phyloP scores from a whole-genome alignment of 2,888 invertebrate genomes.

The Camptogramma bilineatum region DNA sequence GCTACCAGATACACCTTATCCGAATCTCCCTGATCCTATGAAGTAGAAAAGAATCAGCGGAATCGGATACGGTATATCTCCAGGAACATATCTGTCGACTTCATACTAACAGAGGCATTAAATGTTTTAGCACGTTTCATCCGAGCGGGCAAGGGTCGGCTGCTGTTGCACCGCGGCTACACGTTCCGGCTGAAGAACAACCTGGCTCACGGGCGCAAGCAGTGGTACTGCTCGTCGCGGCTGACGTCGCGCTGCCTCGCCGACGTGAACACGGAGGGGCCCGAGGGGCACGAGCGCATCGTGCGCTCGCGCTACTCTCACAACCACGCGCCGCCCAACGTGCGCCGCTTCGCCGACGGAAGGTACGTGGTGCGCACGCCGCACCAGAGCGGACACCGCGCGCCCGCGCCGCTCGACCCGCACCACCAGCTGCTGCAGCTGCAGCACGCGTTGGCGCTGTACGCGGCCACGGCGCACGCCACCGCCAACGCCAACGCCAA shows the following conservation, averaged over 20 bases:
- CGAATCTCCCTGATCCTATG: slow-evolving; percentile 8
- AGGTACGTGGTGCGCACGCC: slow-evolving; percentile 81
- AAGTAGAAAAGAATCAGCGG: slow-evolving; percentile 1
- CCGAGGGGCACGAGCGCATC: slow-evolving; percentile 81
- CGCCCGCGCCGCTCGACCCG: slow-evolving; percentile 77
- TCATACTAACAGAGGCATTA: slow-evolving; percentile 47
- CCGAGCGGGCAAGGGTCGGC: slow-evolving; percentile 78
- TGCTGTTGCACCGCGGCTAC: slow-evolving; percentile 79
- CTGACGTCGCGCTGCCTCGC: slow-evolving; percentile 80
- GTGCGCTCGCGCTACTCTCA: slow-evolving; percentile 80
- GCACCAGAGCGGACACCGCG: slow-evolving; percentile 81
- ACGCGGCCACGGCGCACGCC: slow-evolving; percentile 79
- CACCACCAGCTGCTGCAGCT: slow-evolving; percentile 80
- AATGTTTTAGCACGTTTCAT: slow-evolving; percentile 76
- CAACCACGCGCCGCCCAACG: slow-evolving; percentile 81
- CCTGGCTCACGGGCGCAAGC: slow-evolving; percentile 81
- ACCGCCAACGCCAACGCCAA: slow-evolving; percentile 66
- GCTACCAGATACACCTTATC: slow-evolving; percentile 15
- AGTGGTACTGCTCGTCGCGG: slow-evolving; percentile 82
- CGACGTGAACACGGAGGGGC: slow-evolving; percentile 81
- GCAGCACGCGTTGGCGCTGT: slow-evolving; percentile 79
- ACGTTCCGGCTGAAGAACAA: slow-evolving; percentile 82
- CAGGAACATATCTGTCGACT: slow-evolving; percentile 13
- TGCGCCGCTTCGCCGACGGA: slow-evolving; percentile 80
- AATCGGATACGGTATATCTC: slow-evolving; percentile 20